Evolutionary conservation across 1,140 invertebrate species (phyloP).

Genomic region (Globodera ellingtonae): DNA sequence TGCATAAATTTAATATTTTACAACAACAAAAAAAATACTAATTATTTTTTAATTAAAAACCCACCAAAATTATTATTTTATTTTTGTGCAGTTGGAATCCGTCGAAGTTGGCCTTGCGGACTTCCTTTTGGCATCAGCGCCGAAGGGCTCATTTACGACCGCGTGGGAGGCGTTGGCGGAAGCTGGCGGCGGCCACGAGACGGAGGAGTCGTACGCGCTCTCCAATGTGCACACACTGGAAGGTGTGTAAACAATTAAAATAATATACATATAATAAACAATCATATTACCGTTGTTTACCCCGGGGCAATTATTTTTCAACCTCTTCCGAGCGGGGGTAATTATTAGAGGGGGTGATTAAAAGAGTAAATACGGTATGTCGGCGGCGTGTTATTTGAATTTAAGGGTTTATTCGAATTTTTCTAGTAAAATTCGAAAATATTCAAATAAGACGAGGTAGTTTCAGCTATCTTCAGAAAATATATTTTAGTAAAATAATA

Average conservation of each 20-base stretch:
- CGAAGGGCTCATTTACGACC: slow-evolving; percentile 74
- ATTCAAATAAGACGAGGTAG: too few species aligned
- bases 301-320: neutral
- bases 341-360: too few species aligned
- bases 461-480: too few species aligned
- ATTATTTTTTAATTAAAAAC: neutral
- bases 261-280: neutral
- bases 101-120: slow-evolving; percentile 85
- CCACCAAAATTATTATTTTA: neutral
- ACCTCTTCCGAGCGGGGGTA: neutral
- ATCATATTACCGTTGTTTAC: too few species aligned
- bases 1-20: slow-evolving; percentile 19
- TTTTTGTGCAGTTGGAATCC: slow-evolving; percentile 78
- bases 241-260: slow-evolving; percentile 59
- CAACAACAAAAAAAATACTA: neutral
- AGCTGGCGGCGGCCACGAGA: slow-evolving; percentile 75
- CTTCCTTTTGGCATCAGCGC: slow-evolving; percentile 80
- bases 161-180: slow-evolving; percentile 76
- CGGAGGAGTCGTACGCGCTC: slow-evolving; percentile 87
- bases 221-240: slow-evolving; percentile 78
- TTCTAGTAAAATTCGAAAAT: too few species aligned
- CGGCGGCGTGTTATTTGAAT: too few species aligned
- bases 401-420: too few species aligned
- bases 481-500: too few species aligned
- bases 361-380: too few species aligned